Percentiles rank a stretch among this genome's conserved stretches.
Conservation (phyloP, 2,888 invertebrate species). For the Cephus spinipes region DNA sequence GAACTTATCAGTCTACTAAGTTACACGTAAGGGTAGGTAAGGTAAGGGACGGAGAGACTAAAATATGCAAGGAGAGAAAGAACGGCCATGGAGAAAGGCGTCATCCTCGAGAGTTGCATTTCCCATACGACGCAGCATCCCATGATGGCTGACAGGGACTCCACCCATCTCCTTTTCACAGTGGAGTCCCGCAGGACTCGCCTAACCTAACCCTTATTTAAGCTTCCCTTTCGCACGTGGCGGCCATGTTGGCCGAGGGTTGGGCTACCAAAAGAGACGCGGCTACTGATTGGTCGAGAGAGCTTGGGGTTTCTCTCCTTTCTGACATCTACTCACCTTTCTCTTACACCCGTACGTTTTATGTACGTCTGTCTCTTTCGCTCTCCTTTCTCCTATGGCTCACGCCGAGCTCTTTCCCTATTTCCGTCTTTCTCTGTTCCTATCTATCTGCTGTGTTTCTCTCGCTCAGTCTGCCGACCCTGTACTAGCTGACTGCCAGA, state of each 20-base stretch:
- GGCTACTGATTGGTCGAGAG: constrained; percentile 59
- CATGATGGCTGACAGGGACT: constrained; percentile 60
- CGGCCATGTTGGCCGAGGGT: constrained; percentile 65
- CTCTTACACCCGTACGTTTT: not conserved
- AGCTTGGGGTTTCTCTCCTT: constrained; percentile 13
- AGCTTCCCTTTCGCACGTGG: constrained; percentile 52
- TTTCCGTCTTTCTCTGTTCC: constrained; percentile 17
- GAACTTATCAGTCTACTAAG: not conserved
- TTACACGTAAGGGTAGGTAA: not conserved
- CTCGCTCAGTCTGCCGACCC: not conserved
- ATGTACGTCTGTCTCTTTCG: constrained; percentile 23
- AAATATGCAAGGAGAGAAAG: constrained; percentile 11
- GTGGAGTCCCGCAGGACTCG: constrained; percentile 49
- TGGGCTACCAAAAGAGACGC: constrained; percentile 61
- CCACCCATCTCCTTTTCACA: constrained; percentile 39
- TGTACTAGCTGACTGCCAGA: not conserved
- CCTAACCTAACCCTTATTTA: constrained; percentile 49
- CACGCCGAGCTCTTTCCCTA: constrained; percentile 3
- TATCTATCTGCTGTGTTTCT: constrained; percentile 38
- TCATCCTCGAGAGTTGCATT: constrained; percentile 25
- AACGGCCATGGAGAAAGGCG: constrained; percentile 26
- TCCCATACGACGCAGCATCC: constrained; percentile 50
- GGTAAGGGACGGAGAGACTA: constrained; percentile 16
- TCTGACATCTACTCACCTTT: constrained; percentile 9
- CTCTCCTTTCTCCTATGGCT: constrained; percentile 25